phyloP scores from a whole-genome alignment of 2,113 vertebrate species.

The Chaetodon trifascialis region DNA sequence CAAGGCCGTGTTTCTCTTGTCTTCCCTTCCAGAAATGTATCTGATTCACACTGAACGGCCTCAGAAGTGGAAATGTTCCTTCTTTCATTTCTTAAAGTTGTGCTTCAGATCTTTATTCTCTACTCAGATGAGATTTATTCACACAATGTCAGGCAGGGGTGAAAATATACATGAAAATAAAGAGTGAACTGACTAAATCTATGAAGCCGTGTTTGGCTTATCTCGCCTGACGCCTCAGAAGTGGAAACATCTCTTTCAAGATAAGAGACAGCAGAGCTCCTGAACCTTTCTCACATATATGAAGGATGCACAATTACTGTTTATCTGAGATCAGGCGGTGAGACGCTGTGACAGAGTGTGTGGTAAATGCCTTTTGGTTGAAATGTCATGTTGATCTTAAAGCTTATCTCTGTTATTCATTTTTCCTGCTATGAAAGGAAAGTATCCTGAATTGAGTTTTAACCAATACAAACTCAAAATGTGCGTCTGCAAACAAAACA shows the following conservation, averaged over 20 bases:
- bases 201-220: constrained; percentile 27
- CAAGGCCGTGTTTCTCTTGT: too few species aligned
- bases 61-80: constrained; percentile 5
- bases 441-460: not conserved
- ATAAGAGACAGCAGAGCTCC: constrained; percentile 18
- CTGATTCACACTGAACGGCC: not conserved
- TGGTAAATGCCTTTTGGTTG: constrained; percentile 4
- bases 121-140: constrained; percentile 20
- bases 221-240: constrained; percentile 28
- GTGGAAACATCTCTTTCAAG: constrained; percentile 17
- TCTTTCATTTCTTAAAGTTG: not conserved
- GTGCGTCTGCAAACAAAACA: not conserved
- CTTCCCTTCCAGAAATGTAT: not conserved
- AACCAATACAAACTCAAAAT: not conserved
- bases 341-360: not conserved
- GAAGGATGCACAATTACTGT: constrained; percentile 19
- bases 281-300: constrained; percentile 18
- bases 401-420: constrained; percentile 25
- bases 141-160: not conserved
- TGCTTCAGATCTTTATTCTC: constrained; percentile 3
- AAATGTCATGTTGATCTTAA: constrained; percentile 2
- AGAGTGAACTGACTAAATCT: not conserved
- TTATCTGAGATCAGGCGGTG: constrained; percentile 15
- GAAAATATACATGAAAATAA: constrained; percentile 15
- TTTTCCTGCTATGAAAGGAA: constrained; percentile 6